Conservation (phyloP, 1,140 invertebrate genomes). For the Dolichoris vasculosae region DNA sequence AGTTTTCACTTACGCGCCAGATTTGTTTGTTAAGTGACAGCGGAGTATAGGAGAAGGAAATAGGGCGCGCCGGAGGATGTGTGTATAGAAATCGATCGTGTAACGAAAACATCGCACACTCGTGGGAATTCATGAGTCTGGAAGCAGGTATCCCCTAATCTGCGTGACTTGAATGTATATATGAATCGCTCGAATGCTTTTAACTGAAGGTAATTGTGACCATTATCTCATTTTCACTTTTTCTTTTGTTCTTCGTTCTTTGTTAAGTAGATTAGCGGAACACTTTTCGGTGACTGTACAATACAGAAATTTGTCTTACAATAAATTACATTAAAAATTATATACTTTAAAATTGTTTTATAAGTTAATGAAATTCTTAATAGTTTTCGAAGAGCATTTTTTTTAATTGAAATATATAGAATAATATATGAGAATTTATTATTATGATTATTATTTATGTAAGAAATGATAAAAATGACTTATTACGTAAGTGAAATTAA, state of each 20-base stretch:
- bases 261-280: conserved; percentile 15
- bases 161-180: conserved; percentile 10
- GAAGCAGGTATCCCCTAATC: conserved; percentile 15
- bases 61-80: conserved; percentile 65
- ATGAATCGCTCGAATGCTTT: not conserved
- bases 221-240: conserved; percentile 51
- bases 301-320: conserved; percentile 11
- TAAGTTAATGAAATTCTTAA: no score
- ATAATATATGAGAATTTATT: no score
- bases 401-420: no score
- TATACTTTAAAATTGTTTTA: no score
- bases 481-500: no score
- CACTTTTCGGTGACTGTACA: conserved; percentile 23
- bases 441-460: no score
- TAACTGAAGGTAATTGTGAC: not conserved
- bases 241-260: conserved; percentile 42
- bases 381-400: no score
- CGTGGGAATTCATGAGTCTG: not conserved
- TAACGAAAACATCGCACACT: conserved; percentile 20
- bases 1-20: conserved; percentile 61
- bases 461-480: no score
- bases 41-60: conserved; percentile 48
- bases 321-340: not conserved
- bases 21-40: conserved; percentile 63
- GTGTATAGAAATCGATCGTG: conserved; percentile 66